Conservation (phyloP, 1,140 invertebrate species). For the Drosophila neocordata region DNA sequence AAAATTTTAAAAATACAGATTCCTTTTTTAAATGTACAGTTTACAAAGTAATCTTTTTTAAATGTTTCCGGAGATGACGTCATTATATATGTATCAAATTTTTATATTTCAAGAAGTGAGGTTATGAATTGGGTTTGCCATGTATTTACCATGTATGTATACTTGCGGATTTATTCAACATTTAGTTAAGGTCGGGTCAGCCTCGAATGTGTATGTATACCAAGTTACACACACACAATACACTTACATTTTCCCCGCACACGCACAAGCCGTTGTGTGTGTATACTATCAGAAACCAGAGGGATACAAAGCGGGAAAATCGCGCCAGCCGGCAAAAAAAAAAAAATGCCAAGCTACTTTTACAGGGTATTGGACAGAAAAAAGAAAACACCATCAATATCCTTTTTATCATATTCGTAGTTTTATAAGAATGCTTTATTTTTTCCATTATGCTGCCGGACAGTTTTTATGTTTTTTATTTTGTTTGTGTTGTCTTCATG, state of each 20-base stretch:
- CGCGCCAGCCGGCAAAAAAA: constrained; percentile 47
- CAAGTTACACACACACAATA: constrained; percentile 51
- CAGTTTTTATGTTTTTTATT: constrained; percentile 14
- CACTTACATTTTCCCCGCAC: constrained; percentile 18
- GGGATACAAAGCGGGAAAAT: constrained; percentile 67
- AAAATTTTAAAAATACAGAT: too few species aligned
- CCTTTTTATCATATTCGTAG: constrained; percentile 38
- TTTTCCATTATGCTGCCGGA: constrained; percentile 34
- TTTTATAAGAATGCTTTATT: constrained; percentile 76
- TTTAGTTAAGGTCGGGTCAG: constrained; percentile 20
- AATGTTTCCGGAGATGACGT: constrained; percentile 28
- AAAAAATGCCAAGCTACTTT: constrained; percentile 10
- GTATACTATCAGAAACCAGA: constrained; percentile 29
- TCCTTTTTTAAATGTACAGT: neutral
- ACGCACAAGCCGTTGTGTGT: constrained; percentile 18
- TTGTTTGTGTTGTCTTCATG: constrained; percentile 49
- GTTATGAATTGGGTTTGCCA: constrained; percentile 19
- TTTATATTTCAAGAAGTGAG: neutral
- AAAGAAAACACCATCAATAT: neutral
- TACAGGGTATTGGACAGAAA: constrained; percentile 1
- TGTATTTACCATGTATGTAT: constrained; percentile 1
- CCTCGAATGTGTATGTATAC: constrained; percentile 66
- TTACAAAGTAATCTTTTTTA: constrained; percentile 9
- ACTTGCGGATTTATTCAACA: constrained; percentile 24
- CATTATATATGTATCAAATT: constrained; percentile 12